Base-by-base conservation (phyloP, 1,140 invertebrate genomes). In the Trichonephila inaurata region DNA sequence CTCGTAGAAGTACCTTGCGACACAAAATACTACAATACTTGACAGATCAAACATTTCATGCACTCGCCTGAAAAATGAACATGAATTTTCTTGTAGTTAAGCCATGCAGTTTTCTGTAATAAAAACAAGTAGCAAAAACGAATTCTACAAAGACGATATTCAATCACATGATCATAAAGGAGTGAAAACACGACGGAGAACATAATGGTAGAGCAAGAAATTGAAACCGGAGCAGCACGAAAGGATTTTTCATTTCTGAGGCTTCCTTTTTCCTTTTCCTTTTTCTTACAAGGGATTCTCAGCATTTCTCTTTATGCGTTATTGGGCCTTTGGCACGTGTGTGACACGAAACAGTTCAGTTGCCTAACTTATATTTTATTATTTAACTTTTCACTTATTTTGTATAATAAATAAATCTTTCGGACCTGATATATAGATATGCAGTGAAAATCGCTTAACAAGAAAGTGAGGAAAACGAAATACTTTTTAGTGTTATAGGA, bases 271-370 rank as follows among this genome's bases (percentile, higher is more conserved):
- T 83, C 40, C 81, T 83, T n/a, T 69, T 83, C 40, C 2, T 5
- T 83, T 83, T 58, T 83, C 81, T 19, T 58, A 72, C 28, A 14
- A 24, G 10, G 21, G 10, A 24, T 72, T 72, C 66, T 83, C 40
- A 18, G 81, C 66, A 28, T 51, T 40, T 40, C 33, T 40, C 51
- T 51, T 51, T 7, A 51, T 51, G n/a, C 21, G 24, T 24, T n/a
- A 12, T 69, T 24, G 66, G 10, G 66, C 10, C 40, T 58, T 16
- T 58, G 81, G 81, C 81, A 83, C 81, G 81, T 83, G 81, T 83
- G 19, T 21, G 81, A 83, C 81, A 19, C n/a, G 81, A 58, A 44
- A 83, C 81, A 83, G 81, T 82, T 51, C 81, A 83, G 21, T 24
- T 69, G 66, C 66, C 66, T 83, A 51, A 12, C 51, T 12, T 12